Conservation (phyloP, 1,140 invertebrate species). For the Melipona quadrifasciata region DNA sequence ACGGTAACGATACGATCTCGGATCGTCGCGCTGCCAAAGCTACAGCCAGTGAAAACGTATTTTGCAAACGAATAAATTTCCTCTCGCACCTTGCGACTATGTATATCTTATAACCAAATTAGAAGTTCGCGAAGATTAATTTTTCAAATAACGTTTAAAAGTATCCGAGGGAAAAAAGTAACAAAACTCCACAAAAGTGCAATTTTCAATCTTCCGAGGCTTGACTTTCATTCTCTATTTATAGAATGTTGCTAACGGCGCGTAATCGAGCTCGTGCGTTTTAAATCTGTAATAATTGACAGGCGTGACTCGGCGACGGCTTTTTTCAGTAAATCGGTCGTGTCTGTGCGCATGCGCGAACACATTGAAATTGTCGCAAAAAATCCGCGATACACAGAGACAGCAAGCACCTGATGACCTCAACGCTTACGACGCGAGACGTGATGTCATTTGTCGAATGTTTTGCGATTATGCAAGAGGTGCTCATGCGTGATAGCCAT, state of each 20-base stretch:
- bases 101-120: not conserved
- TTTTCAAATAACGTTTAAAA: not conserved
- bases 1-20: slow-evolving; percentile 44
- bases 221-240: slow-evolving; percentile 38
- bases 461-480: slow-evolving; percentile 54
- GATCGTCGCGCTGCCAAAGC: not conserved
- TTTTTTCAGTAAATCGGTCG: slow-evolving; percentile 45
- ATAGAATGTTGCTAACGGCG: slow-evolving; percentile 11
- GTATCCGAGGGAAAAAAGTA: too few species aligned
- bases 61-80: not conserved
- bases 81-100: not conserved
- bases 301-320: slow-evolving; percentile 16
- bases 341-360: not conserved
- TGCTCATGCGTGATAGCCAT: slow-evolving; percentile 20
- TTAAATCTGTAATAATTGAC: slow-evolving; percentile 8
- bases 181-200: too few species aligned
- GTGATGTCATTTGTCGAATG: slow-evolving; percentile 67
- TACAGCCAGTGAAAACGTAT: not conserved
- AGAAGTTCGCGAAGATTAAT: not conserved
- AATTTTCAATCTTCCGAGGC: not conserved
- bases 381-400: slow-evolving; percentile 51
- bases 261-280: slow-evolving; percentile 24
- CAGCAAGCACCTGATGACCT: slow-evolving; percentile 59
- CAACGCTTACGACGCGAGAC: slow-evolving; percentile 58
- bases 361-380: slow-evolving; percentile 48